Conservation (phyloP, 2,113 vertebrate species). For the Craseonycteris thonglongyai region DNA sequence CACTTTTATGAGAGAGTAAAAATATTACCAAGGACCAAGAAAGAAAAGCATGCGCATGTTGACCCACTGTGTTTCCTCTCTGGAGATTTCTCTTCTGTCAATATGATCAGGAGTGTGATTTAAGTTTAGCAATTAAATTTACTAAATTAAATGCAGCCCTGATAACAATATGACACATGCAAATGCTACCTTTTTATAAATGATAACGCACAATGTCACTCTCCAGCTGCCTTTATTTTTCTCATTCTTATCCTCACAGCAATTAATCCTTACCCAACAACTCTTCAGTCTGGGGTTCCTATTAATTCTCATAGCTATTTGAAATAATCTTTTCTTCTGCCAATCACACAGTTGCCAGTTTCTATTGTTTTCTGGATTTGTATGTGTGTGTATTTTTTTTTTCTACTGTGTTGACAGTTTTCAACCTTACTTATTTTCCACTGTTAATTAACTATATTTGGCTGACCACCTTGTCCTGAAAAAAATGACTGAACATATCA, state of each 20-base stretch:
- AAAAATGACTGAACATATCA: background rate
- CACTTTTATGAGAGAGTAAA: background rate
- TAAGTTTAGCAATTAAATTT: background rate
- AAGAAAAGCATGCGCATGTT: background rate
- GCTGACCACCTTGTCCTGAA: background rate
- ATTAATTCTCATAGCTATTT: background rate
- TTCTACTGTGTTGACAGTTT: background rate
- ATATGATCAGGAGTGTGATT: background rate
- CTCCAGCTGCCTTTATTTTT: background rate
- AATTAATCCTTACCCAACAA: background rate
- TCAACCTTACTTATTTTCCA: background rate
- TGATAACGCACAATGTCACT: background rate
- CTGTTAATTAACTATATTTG: background rate
- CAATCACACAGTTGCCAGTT: background rate
- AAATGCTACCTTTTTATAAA: background rate
- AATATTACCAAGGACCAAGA: background rate
- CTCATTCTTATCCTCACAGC: background rate
- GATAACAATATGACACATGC: background rate
- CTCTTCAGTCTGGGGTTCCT: background rate
- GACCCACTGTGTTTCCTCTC: rapidly evolving
- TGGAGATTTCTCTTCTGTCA: background rate
- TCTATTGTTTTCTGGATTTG: background rate
- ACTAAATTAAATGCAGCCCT: background rate
- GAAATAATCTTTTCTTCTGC: background rate
- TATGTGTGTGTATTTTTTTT: background rate